Conservation (phyloP, 2,113 vertebrate genomes). For the Capreolus pygargus region DNA sequence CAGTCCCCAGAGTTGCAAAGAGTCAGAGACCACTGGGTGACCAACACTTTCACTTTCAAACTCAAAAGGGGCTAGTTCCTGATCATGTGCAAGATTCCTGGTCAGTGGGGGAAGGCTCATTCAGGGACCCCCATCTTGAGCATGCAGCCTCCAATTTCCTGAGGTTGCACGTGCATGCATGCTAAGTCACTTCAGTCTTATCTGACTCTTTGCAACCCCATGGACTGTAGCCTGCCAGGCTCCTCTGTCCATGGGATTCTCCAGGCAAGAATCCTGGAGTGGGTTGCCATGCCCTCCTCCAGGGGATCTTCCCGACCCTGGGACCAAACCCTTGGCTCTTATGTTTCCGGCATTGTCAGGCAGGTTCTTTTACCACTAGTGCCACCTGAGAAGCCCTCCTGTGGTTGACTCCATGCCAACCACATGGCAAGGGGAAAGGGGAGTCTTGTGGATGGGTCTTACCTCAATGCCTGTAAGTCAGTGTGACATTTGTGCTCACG, state of each 20-base stretch:
- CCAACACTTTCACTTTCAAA: not conserved
- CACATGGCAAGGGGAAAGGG: not conserved
- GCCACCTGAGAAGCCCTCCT: not conserved
- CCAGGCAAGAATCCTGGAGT: not conserved
- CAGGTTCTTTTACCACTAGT: not conserved
- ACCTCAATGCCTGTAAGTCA: not conserved
- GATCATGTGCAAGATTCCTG: not conserved
- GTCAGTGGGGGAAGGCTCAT: not conserved
- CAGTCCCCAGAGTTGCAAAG: not conserved
- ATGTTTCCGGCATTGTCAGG: not conserved
- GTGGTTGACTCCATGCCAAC: not conserved
- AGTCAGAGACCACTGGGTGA: not conserved
- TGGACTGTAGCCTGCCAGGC: not conserved
- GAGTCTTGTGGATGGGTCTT: not conserved
- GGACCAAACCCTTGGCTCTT: not conserved
- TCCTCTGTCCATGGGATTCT: not conserved
- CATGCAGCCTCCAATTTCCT: not conserved
- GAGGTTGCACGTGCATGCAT: not conserved
- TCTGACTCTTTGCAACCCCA: not conserved
- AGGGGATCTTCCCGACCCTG: not conserved
- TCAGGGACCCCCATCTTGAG: too few species aligned
- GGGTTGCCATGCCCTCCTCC: not conserved
- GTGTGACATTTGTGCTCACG: not conserved
- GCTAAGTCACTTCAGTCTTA: not conserved
- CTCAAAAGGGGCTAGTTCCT: not conserved